phyloP scores from a whole-genome alignment of 1,140 invertebrate genomes.

The Ostrea edulis region DNA sequence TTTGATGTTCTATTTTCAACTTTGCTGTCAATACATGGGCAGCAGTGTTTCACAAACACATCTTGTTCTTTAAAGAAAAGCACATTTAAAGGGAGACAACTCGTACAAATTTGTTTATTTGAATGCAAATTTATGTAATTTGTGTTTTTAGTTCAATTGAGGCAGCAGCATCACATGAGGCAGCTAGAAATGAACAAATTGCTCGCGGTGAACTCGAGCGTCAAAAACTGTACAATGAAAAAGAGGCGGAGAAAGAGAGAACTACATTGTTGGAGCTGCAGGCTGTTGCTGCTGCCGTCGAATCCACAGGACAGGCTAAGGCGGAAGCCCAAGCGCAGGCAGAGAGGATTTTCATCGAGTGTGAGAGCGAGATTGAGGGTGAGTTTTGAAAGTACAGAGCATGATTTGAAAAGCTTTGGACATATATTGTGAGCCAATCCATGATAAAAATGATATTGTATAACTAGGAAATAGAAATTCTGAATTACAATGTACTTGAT shows the following conservation, averaged over 20 bases:
- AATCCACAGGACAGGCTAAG: constrained; percentile 75
- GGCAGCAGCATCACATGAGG: constrained; percentile 72
- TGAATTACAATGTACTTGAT: too few species aligned
- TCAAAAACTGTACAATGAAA: constrained; percentile 73
- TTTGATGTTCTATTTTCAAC: too few species aligned
- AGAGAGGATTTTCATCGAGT: constrained; percentile 73
- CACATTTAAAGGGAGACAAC: constrained; percentile 2
- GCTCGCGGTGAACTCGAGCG: constrained; percentile 73
- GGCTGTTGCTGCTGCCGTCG: constrained; percentile 70
- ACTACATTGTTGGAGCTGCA: constrained; percentile 69
- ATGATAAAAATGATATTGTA: too few species aligned
- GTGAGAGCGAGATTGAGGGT: constrained; percentile 72
- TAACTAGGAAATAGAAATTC: too few species aligned
- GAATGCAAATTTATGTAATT: not conserved
- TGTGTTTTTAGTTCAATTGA: constrained; percentile 68
- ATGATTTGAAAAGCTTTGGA: too few species aligned
- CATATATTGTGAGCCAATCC: too few species aligned
- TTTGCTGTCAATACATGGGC: too few species aligned
- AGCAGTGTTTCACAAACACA: too few species aligned
- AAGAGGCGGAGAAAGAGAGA: constrained; percentile 70
- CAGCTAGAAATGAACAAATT: constrained; percentile 71
- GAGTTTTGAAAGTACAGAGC: not conserved
- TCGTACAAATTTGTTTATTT: not conserved
- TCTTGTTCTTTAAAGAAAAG: not conserved
- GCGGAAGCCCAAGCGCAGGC: constrained; percentile 75